Base-by-base conservation (phyloP, 2,113 vertebrate genomes). In the Odocoileus virginianus region DNA sequence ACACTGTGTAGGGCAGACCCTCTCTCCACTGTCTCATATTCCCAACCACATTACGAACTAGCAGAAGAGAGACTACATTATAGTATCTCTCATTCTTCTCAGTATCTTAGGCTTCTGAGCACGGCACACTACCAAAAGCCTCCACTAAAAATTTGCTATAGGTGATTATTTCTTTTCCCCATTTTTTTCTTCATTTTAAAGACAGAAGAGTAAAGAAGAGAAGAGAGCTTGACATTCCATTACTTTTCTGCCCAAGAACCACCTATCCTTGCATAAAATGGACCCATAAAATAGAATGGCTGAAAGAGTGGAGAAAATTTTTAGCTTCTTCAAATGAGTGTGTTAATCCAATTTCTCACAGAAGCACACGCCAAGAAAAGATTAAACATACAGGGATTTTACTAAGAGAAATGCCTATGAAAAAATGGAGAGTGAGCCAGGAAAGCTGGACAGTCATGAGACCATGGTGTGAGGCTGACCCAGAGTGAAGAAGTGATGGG, bases 141-240 rank as follows among this genome's bases (percentile, higher is more conserved):
- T 43, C 87, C 30, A 86, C 43, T 83, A 64, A 95, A 97, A 91
- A 15, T 52, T 79, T 91, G 27, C 17, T 74, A 54, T n/a, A n/a
- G 2, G 23, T 82, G 83, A 40, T 88, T 71, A 57, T 61, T 81
- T 74, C 8, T 58, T 93, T 84, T n/a, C 5, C 25, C 36, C 8
- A 14, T 84, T 88, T 82, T 57, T 76, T 57, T n/a, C 21, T 60
- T 94, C 11, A 84, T 96, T 91, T 94, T 93, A 74, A 97, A 82
- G 17, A 94, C 1, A 84, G n/a, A 89, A 93, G 33, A 91, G 57
- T 87, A 92, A 91, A 52, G 36, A 47, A 83, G 33, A 97, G 28
- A 52, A 64, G n/a, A 76, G 40, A 76, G 13, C 58, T 71, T 91
- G 47, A 57, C 5, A 25, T 93, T 89, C 8, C 54, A 33, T 90